Base-by-base conservation (phyloP, 2,113 vertebrate genomes). In the Nothocercus julius region DNA sequence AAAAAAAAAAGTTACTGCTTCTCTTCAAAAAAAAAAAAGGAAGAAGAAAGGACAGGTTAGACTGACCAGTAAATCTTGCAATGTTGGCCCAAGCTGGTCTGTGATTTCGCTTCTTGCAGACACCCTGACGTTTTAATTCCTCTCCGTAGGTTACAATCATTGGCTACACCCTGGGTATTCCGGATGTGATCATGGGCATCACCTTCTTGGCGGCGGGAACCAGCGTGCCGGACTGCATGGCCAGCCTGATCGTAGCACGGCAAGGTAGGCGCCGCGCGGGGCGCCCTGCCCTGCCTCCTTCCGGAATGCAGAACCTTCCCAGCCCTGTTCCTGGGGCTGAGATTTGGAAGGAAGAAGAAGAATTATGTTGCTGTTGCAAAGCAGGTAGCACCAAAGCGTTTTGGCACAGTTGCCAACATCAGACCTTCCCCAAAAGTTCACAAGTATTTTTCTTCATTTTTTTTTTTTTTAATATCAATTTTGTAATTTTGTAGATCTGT, bases 111-210 rank as follows among this genome's bases (percentile, higher is more conserved):
- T 45, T 66, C 58, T 42, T 66, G 16, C 80, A 36, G 79, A 34
- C 42, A 67, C 58, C 78, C 76, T 96, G n/a, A 97, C 20, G 2
- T 6, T 51, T 58, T 74, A 9, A 88, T 94, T 90, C 54, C 34
- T 69, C 58, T 84, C 74, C 58, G 51, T 83, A 99, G 99, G 99
- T 99, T 38, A 99, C 99, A 5, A 98, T 99, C 87, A 99, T 99
- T n/a, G 99, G 99, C 59, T 99, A 98, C 96, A 99, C 99, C 0
- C 98, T 99, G 70, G 99, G 99, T 34, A 99, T 99, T 94, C 99
- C 99, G 13, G 99, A 99, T 7, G 99, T 99, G 95, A 99, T 99
- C 96, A 99, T 99, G 99, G 99, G 99, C 21, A 99, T 99, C 96
- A 99, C 99, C 13, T 99, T 99, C 97, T 95, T 99, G 97, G 99